Evolutionary conservation across 2,888 invertebrate genomes (phyloP).

Genomic region (Onchidella celtica): DNA sequence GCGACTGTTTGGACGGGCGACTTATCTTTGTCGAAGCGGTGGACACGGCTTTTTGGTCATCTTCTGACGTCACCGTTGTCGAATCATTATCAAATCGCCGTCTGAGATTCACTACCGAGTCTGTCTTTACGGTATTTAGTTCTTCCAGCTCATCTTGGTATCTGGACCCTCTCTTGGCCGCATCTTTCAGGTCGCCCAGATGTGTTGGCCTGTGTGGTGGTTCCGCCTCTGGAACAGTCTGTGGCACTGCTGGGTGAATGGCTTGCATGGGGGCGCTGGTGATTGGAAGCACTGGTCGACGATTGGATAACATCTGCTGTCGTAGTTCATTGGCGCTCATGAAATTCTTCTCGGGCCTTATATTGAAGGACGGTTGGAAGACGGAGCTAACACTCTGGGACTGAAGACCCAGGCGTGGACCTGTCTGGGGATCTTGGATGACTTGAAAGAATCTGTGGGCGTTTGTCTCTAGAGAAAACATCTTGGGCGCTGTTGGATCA

Average conservation of each 20-base stretch:
- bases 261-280: not conserved
- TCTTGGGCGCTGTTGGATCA: constrained; percentile 23
- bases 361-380: constrained; percentile 3
- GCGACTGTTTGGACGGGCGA: constrained; percentile 44
- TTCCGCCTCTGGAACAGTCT: not conserved
- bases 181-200: not conserved
- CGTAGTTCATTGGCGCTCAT: constrained; percentile 51
- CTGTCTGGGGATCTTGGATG: constrained; percentile 41
- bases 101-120: constrained; percentile 49
- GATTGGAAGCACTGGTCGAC: constrained; percentile 22
- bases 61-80: constrained; percentile 38
- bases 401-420: constrained; percentile 36
- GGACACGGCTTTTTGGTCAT: constrained; percentile 46
- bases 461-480: constrained; percentile 52
- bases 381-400: constrained; percentile 49
- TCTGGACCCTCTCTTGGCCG: constrained; percentile 58
- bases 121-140: constrained; percentile 41
- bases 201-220: not conserved
- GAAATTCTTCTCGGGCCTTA: not conserved
- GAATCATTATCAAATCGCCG: constrained; percentile 49
- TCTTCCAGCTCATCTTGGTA: constrained; percentile 64
- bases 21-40: constrained; percentile 43
- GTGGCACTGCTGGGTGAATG: not conserved
- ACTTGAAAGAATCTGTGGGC: constrained; percentile 51
- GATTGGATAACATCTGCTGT: constrained; percentile 54